Conservation (phyloP, 2,797 vertebrate genomes). For the Monodelphis domestica region DNA sequence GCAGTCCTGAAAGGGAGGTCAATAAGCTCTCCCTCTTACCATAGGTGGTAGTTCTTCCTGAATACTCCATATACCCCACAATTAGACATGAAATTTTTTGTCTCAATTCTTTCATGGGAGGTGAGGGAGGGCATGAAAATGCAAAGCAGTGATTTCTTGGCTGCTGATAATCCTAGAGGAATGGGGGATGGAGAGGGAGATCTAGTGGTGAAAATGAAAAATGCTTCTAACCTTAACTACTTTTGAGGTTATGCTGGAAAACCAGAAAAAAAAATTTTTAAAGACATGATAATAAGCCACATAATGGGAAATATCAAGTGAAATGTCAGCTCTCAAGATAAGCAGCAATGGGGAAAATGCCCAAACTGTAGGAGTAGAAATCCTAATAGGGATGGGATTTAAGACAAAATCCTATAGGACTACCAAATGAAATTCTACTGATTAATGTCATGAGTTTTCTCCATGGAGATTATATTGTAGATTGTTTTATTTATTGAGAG, state of each 20-base stretch:
- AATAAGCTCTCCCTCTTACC: too few species aligned
- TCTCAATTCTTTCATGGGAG: not conserved
- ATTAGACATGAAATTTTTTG: not conserved
- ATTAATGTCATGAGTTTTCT: not conserved
- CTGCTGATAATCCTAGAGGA: not conserved
- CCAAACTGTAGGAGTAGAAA: not conserved
- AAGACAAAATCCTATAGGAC: not conserved
- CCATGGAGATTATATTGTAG: not conserved
- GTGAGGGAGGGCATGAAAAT: not conserved
- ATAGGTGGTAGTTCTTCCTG: too few species aligned
- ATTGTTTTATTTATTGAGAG: too few species aligned
- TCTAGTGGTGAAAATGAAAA: not conserved
- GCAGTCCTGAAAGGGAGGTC: too few species aligned
- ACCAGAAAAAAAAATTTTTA: not conserved
- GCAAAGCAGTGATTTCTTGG: too few species aligned
- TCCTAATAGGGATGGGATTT: not conserved
- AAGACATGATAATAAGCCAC: not conserved
- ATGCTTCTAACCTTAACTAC: not conserved
- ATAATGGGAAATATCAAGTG: not conserved
- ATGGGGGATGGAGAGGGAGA: not conserved
- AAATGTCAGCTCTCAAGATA: not conserved
- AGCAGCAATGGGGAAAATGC: not conserved
- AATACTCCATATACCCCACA: too few species aligned
- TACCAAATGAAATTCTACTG: not conserved
- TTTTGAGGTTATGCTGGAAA: not conserved